phyloP scores from a whole-genome alignment of 2,888 invertebrate genomes.

The Andrena praecox region DNA sequence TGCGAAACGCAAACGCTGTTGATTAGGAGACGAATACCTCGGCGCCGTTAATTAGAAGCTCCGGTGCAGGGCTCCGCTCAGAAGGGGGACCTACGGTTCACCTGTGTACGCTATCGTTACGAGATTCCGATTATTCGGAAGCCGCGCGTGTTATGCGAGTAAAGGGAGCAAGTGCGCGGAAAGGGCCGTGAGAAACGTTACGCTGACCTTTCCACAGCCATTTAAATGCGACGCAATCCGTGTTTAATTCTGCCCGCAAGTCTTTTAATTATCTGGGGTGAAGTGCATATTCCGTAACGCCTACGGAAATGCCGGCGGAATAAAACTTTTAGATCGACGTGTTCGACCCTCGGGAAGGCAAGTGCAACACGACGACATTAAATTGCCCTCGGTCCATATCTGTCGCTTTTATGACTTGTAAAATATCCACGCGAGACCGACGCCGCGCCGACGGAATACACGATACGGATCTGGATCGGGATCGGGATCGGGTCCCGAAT shows the following conservation, averaged over 20 bases:
- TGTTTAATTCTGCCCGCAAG: background rate
- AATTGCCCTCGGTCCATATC: slow-evolving; percentile 54
- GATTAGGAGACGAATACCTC: background rate
- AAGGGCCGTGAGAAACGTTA: slow-evolving; percentile 13
- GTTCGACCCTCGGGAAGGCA: slow-evolving; percentile 22
- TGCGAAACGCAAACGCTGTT: background rate
- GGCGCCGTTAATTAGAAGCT: slow-evolving; percentile 32
- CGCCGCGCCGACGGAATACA: background rate
- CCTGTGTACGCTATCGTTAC: slow-evolving; percentile 61
- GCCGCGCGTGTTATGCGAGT: background rate
- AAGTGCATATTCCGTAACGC: slow-evolving; percentile 15
- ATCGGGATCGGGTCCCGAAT: slow-evolving; percentile 48
- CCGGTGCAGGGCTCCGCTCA: slow-evolving; percentile 28
- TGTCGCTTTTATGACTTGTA: slow-evolving; percentile 67
- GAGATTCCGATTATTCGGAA: slow-evolving; percentile 9
- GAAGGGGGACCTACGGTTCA: slow-evolving; percentile 54
- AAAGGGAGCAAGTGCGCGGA: slow-evolving; percentile 42
- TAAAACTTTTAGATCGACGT: background rate
- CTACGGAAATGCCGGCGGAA: background rate
- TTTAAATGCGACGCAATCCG: slow-evolving; percentile 18
- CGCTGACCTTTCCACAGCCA: slow-evolving; percentile 5
- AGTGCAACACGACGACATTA: slow-evolving; percentile 53
- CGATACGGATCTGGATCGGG: slow-evolving; percentile 42
- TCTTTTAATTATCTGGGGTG: slow-evolving; percentile 8
- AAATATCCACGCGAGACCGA: slow-evolving; percentile 47